Base-by-base conservation (phyloP, 2,113 vertebrate species). In the Steatornis caripensis region DNA sequence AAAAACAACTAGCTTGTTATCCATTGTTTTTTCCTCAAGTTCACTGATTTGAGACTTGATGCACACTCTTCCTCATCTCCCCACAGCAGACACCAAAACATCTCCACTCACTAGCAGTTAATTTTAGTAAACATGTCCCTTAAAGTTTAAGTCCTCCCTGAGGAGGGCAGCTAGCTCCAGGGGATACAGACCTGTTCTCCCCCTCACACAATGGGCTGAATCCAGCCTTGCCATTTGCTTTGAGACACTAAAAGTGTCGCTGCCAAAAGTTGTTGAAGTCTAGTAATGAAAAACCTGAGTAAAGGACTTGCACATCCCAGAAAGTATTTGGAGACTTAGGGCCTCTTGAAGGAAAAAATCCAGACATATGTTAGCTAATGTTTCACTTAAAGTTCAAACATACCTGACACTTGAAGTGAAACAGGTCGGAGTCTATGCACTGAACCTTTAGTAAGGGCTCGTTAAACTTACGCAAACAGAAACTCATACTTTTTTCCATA, bases 371-470 rank as follows among this genome's bases (percentile, higher is more conserved):
- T 61, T 72, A 77, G 92, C 66, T 97, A 95, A 95, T 92, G 82
- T 95, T 95, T 96, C 82, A 93, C 87, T 51, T 80, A 2, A 65
- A 95, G 75, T 77, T 96, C 78, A 96, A 94, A 90, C 71, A 91
- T 43, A 94, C 22, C 66, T 80, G 78, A 94, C 92, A 83, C 66
- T 85, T 82, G 46, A 94, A 96, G 68, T 75, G 76, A 94, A 95
- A 86, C 55, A 89, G 76, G 83, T 96, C 21, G 1, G 85, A 96
- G 71, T 90, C 87, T 95, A 55, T 16, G 27, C 71, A 78, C 60
- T 15, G 3, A 93, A 93, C 64, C 68, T 90, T 83, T 54, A 90
- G 78, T 49, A 80, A 90, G 48, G 54, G 29, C 80, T 93, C 71
- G 36, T 34, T 82, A 83, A 88, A 94, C 93, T 94, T 83, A 82